phyloP scores from a whole-genome alignment of 2,113 vertebrate genomes.

The Chlorocebus sabaeus region DNA sequence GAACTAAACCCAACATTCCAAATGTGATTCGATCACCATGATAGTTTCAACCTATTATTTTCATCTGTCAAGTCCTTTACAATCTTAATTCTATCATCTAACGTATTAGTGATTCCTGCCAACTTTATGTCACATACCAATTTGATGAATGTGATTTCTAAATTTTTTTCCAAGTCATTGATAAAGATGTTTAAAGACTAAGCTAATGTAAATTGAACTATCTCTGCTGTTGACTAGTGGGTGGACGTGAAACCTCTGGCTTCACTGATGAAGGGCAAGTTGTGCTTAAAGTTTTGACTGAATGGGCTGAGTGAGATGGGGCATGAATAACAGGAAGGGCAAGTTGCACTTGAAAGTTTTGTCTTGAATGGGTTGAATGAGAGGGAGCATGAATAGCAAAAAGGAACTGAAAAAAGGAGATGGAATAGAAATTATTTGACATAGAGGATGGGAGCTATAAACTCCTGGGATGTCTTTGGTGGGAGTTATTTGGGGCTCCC shows the following conservation, averaged over 20 bases:
- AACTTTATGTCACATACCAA: background rate
- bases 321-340: background rate
- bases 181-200: background rate
- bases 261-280: background rate
- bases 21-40: background rate
- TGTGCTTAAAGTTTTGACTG: background rate
- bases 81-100: background rate
- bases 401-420: background rate
- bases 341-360: background rate
- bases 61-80: constrained; percentile 40
- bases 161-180: background rate
- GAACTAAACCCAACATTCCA: constrained; percentile 19
- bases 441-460: background rate
- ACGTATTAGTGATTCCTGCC: constrained; percentile 11
- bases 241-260: background rate
- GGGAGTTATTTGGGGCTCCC: background rate
- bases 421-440: background rate
- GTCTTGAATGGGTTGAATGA: background rate
- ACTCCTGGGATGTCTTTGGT: background rate
- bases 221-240: background rate
- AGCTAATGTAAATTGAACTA: background rate
- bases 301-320: background rate
- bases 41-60: constrained; percentile 38
- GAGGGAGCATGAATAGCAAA: background rate
- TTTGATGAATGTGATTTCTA: background rate